Conservation (phyloP, 2,888 invertebrate species). For the Suillia variegata region DNA sequence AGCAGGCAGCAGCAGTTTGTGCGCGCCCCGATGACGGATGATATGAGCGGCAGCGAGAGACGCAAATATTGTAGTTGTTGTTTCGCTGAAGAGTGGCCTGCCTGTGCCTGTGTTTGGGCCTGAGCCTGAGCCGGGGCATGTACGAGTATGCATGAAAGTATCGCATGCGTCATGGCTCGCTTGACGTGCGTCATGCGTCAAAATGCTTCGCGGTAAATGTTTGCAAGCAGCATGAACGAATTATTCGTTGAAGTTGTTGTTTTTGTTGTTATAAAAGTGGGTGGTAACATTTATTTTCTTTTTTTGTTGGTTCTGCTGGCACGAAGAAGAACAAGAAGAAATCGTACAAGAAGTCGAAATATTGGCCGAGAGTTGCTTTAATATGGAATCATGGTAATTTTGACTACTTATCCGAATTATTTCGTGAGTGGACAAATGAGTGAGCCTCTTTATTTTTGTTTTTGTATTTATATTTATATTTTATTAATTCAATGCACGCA, state of each 20-base stretch:
- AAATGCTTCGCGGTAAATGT: constrained; percentile 29
- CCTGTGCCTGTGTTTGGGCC: neutral
- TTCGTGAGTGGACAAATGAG: neutral
- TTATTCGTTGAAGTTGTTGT: constrained; percentile 6
- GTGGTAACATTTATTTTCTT: constrained; percentile 37
- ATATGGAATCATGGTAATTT: too few relatives aligned
- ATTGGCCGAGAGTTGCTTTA: too few relatives aligned
- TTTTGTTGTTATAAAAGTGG: constrained; percentile 33
- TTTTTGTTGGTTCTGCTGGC: too few relatives aligned
- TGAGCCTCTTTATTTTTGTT: too few relatives aligned
- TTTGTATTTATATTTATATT: constrained; percentile 32
- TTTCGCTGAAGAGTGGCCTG: too few relatives aligned
- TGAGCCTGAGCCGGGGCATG: neutral
- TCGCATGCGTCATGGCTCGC: constrained; percentile 37
- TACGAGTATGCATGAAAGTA: constrained; percentile 1
- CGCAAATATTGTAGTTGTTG: neutral
- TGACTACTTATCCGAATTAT: neutral
- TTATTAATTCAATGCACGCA: constrained; percentile 43
- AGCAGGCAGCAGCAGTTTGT: neutral
- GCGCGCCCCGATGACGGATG: neutral
- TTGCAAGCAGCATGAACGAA: neutral
- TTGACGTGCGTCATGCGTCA: constrained; percentile 32
- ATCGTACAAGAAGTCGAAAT: neutral
- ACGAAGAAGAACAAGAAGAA: too few relatives aligned
- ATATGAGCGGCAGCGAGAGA: neutral